Evolutionary conservation across 2,113 vertebrate genomes (phyloP), one percentile per base, ranked within the genome.

Genomic region (Anarrhichthys ocellatus): DNA sequence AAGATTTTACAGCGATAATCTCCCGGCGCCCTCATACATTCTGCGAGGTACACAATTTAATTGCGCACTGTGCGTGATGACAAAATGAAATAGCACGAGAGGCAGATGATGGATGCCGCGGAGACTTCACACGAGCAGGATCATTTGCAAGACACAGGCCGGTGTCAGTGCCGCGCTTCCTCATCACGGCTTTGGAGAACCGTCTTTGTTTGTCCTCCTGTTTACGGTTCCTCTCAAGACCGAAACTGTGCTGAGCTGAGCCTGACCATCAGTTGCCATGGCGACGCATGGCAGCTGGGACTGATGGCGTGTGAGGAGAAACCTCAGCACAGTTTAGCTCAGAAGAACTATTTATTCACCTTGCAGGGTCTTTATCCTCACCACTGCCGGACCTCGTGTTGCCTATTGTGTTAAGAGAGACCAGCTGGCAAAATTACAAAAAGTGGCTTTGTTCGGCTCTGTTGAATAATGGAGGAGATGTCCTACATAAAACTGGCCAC

Each of bases 211-310:
- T 77, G 62, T 83, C 34, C 59, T 78, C 54, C 38, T 85, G 65
- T 88, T 87, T 82, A 22, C 75, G 61, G 15, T 86, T 75, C 75
- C 81, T 69, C 82, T 81, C 40, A 78, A 46, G 81, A 87, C 78
- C 69, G 61, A 85, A 91, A 86, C 76, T 63, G 63, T 52, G 76
- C 89, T 75, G 73, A 82, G 76, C 88, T 84, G 73, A 63, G 86
- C 80, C 71, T 80, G 88, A 83, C 78, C 86, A 74, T 48, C 4
- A 76, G 92, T 95, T 94, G 75, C 91, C 90, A 94, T 94, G 93
- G 92, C 44, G 78, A 94, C 81, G 24, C 80, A 46, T 69, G 27
- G 82, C 64, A 77, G 76, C 74, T 48, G 78, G 78, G 77, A 77
- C 79, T 59, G 63, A 70, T 76, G 76, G 67, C 5, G 54, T 78